Base-by-base conservation (phyloP, 1,140 invertebrate species). In the Eufriesea mexicana region DNA sequence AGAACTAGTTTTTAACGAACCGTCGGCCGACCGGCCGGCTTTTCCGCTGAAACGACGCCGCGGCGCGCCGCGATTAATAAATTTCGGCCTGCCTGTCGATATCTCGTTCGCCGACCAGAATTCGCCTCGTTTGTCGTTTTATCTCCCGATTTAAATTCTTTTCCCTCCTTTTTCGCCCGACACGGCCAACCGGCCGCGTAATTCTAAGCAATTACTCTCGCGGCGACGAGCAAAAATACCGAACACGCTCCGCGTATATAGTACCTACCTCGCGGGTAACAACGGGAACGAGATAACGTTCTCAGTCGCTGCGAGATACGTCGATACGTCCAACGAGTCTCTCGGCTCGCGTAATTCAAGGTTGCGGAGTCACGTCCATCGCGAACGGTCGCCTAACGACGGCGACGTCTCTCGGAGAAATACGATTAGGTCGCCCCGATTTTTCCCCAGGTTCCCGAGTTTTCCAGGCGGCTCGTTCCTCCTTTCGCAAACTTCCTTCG, bases 1-100 rank as follows among this genome's bases (percentile, higher is more conserved):
- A 35, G 73, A 73, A 82, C 79, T 76, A 82, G 72, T 82, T 82
- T 76, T 76, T 82, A 76, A 51, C 51, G 16, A 68, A 68, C 6
- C 23, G 9, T 10, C 18, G 16, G 6, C 28, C 20, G 10, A 7
- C 20, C 2, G 45, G n/a, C n/a, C 61, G 0, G 25, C 72, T 80
- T 86, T 68, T 79, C 66, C 47, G 16, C 14, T 59, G 47, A 68
- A 83, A 85, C 57, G 55, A 55, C 67, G 76, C 59, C 61, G n/a
- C 72, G 54, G 68, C 74, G 72, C 18, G 9, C 20, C 45, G 25
- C 28, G 54, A 28, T 78, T 51, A 55, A 78, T 78, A 78, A 68
- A 78, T 78, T 78, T 78, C 51, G 62, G 42, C 28, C 23, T 4
- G 47, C 10, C 61, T 51, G 55, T 51, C 74, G 59, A 76, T 76